Evolutionary conservation across 2,113 vertebrate species (phyloP).

Genomic region (Ivindomyrus marchei): DNA sequence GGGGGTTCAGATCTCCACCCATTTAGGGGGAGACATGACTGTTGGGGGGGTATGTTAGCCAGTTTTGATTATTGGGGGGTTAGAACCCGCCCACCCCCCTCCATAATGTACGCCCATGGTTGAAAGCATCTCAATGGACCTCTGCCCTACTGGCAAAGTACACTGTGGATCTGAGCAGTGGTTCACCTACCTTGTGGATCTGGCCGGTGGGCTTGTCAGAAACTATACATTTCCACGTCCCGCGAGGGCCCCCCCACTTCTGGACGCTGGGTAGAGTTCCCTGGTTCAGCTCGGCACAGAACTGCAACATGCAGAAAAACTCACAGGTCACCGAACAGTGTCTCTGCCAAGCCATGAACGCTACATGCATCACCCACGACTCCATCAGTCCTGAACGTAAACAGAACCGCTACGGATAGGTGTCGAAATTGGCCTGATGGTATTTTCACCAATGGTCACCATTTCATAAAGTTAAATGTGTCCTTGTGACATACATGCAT

Average conservation of each 20-base stretch:
- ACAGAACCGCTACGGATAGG: too few relatives aligned
- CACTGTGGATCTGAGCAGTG: neutral
- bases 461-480: neutral
- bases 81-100: too few relatives aligned
- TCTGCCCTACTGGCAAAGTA: neutral
- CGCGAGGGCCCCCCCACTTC: constrained; percentile 78
- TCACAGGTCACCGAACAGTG: neutral
- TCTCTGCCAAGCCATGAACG: neutral
- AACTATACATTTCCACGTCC: constrained; percentile 75
- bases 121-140: neutral
- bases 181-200: constrained; percentile 64
- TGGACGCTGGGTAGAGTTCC: constrained; percentile 75
- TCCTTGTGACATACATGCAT: neutral
- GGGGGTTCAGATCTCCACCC: too few relatives aligned
- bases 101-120: too few relatives aligned
- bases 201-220: constrained; percentile 69
- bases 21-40: too few relatives aligned
- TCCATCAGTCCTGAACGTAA: neutral
- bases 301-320: constrained; percentile 57
- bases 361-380: neutral
- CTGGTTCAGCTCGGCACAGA: constrained; percentile 87
- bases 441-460: neutral
- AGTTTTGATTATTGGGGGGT: too few relatives aligned
- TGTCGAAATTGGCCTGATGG: neutral
- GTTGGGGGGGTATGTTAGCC: too few relatives aligned